Evolutionary conservation across 2,888 invertebrate genomes (phyloP).

Genomic region (Ochlodes sylvanus): DNA sequence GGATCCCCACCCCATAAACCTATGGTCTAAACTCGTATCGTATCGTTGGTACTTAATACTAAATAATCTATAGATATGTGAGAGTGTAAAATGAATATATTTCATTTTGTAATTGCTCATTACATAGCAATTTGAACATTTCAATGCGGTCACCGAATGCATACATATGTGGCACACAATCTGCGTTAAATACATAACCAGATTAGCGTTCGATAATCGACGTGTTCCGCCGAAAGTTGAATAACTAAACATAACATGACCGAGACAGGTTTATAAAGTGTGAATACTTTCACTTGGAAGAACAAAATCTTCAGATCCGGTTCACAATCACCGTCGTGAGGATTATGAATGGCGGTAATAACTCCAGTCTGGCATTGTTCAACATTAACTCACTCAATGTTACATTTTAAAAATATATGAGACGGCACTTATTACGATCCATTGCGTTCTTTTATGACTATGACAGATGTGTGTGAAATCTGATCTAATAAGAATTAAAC

Average conservation of each 20-base stretch:
- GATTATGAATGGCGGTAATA: conserved; percentile 50
- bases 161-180: conserved; percentile 29
- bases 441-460: background rate
- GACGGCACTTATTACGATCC: background rate
- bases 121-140: too few species aligned
- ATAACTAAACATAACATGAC: conserved; percentile 66
- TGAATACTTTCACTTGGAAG: conserved; percentile 71
- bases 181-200: conserved; percentile 49
- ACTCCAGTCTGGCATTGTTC: conserved; percentile 20
- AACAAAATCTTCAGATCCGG: conserved; percentile 70
- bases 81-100: too few species aligned
- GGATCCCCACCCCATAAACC: too few species aligned
- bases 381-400: background rate
- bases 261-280: conserved; percentile 66
- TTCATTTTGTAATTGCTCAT: too few species aligned
- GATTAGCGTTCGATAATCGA: conserved; percentile 63
- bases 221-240: conserved; percentile 68
- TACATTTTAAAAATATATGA: conserved; percentile 2
- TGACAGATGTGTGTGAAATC: too few species aligned
- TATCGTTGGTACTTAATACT: too few species aligned
- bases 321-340: conserved; percentile 50
- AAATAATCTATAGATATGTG: too few species aligned
- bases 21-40: too few species aligned
- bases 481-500: too few species aligned
- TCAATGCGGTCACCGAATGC: background rate